Conservation (phyloP, 2,113 vertebrate species). For the Hucho hucho region DNA sequence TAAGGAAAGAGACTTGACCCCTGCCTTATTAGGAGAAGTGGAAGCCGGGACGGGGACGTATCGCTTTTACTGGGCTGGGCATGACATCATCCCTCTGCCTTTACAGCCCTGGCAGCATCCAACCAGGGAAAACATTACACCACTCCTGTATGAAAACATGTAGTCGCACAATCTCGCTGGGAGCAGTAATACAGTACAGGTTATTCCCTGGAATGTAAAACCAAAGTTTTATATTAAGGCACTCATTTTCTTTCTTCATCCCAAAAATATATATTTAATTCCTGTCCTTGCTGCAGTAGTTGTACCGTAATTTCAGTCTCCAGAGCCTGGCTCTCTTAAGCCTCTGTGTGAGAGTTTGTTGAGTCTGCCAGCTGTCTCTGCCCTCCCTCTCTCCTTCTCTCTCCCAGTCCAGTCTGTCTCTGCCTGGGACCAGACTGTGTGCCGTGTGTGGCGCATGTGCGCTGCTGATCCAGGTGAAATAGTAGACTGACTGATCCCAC, state of each 20-base stretch:
- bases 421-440: not conserved
- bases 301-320: slow-evolving; percentile 6
- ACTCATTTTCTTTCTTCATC: no score
- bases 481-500: slow-evolving; percentile 61
- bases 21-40: slow-evolving; percentile 41
- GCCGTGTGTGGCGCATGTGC: slow-evolving; percentile 42
- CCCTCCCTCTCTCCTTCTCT: not conserved
- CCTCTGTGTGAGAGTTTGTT: slow-evolving; percentile 56
- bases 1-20: slow-evolving; percentile 26
- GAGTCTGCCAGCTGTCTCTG: slow-evolving; percentile 54
- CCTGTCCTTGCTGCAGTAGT: not conserved
- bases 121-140: slow-evolving; percentile 42
- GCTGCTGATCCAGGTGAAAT: slow-evolving; percentile 82
- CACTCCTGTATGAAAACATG: slow-evolving; percentile 41
- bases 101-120: slow-evolving; percentile 33
- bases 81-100: slow-evolving; percentile 46
- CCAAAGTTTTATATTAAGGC: no score
- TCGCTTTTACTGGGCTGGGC: slow-evolving; percentile 31
- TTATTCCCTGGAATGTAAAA: not conserved
- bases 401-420: slow-evolving; percentile 56
- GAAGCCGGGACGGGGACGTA: slow-evolving; percentile 31
- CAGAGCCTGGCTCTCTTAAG: slow-evolving; percentile 38
- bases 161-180: slow-evolving; percentile 24
- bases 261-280: no score
- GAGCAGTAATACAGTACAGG: slow-evolving; percentile 6